Percentiles rank a stretch among this genome's conserved stretches.
Evolutionary conservation across 2,113 vertebrate species (phyloP).

Genomic region (Ardeotis arabs): DNA sequence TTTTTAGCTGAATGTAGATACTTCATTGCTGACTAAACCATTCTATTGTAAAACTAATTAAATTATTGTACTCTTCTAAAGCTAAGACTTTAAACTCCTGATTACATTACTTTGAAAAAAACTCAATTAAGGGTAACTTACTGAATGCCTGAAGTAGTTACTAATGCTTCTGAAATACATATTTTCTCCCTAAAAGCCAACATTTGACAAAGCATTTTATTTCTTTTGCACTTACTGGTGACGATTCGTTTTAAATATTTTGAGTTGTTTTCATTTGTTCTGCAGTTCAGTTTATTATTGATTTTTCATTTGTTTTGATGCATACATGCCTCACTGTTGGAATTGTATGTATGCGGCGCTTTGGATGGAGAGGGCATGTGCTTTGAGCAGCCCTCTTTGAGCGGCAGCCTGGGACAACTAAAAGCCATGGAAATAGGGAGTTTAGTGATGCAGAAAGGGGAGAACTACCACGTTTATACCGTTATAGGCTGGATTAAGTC

Average conservation of each 20-base stretch:
- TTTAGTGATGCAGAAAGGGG: background rate
- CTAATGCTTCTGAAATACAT: background rate
- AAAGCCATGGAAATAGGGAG: fast-evolving
- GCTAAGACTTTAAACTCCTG: background rate
- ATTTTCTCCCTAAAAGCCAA: background rate
- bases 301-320: background rate
- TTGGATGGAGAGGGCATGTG: background rate
- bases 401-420: background rate
- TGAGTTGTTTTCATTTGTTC: background rate
- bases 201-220: background rate
- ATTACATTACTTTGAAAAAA: background rate
- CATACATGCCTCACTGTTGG: background rate
- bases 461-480: background rate
- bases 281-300: background rate
- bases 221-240: background rate
- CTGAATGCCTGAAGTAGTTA: background rate
- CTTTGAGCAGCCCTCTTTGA: background rate
- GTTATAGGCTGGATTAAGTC: background rate
- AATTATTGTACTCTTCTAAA: background rate
- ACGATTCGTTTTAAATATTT: background rate
- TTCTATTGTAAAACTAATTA: conserved; percentile 46
- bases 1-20: conserved; percentile 40
- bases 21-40: conserved; percentile 42
- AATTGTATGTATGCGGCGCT: fast-evolving
- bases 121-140: background rate